Conservation (phyloP, 2,888 invertebrate genomes). For the Dastarcus helophoroides region DNA sequence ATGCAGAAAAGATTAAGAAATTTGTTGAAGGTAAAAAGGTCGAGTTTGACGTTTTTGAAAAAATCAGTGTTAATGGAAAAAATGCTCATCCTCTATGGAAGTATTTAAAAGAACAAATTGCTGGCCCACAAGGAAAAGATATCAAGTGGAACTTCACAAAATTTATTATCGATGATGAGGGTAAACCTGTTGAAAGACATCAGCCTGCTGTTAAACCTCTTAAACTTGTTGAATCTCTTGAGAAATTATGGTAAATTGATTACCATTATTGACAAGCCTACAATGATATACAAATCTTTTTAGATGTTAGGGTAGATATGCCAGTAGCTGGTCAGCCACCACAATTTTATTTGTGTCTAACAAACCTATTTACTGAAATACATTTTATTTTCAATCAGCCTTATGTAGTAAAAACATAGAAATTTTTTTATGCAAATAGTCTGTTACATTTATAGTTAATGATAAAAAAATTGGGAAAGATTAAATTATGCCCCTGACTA, state of each 20-base stretch:
- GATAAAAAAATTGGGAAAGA: too few relatives aligned
- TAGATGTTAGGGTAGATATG: too few relatives aligned
- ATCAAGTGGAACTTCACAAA: slow-evolving; percentile 88
- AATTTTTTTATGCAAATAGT: too few relatives aligned
- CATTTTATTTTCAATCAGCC: too few relatives aligned
- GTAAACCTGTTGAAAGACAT: slow-evolving; percentile 54
- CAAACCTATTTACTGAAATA: too few relatives aligned
- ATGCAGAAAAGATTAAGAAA: slow-evolving; percentile 49
- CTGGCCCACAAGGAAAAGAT: slow-evolving; percentile 44
- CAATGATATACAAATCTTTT: too few relatives aligned
- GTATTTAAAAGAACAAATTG: slow-evolving; percentile 45
- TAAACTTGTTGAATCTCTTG: slow-evolving; percentile 26
- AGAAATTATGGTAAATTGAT: slow-evolving; percentile 29
- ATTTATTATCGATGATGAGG: slow-evolving; percentile 64
- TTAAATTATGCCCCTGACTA: too few relatives aligned
- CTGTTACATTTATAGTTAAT: too few relatives aligned
- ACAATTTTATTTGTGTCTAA: too few relatives aligned
- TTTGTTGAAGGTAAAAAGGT: slow-evolving; percentile 51
- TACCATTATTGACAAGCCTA: slow-evolving; percentile 1
- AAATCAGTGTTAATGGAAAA: slow-evolving; percentile 57
- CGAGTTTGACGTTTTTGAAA: slow-evolving; percentile 61
- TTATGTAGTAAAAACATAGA: too few relatives aligned
- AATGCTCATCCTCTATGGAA: slow-evolving; percentile 54
- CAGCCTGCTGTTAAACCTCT: slow-evolving; percentile 37
- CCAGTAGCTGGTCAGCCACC: too few relatives aligned